A percentile compares a stretch with the other conserved stretches of the same genome.
These are phyloP conservation scores for Pachyseris speciosa DNA, from an alignment of 64 coral and sea anemone genomes.

Conservation along the genomic window DNA sequence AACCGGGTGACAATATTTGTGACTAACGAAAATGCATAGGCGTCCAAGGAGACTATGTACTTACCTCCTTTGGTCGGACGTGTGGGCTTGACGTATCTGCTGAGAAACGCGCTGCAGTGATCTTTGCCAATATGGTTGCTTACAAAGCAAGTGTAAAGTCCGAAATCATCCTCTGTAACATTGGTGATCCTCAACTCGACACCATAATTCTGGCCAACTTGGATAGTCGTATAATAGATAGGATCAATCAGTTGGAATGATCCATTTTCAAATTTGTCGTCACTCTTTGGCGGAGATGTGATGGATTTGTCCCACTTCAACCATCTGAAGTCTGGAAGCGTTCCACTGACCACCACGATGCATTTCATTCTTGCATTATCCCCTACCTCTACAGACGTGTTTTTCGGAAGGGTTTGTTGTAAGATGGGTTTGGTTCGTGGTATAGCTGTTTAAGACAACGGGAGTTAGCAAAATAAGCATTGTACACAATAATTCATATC, in stretches of 20 bases:
- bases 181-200: constrained; percentile 60
- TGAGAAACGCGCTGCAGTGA: constrained; percentile 77
- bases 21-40: not conserved
- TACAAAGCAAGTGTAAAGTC: constrained; percentile 87
- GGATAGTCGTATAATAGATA: constrained; percentile 64
- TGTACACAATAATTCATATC: not conserved
- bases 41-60: not conserved
- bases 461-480: not conserved
- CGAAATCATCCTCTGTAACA: constrained; percentile 88
- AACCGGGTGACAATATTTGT: too few relatives aligned
- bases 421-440: constrained; percentile 75
- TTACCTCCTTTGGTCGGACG: constrained; percentile 14
- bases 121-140: constrained; percentile 89
- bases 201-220: constrained; percentile 45
- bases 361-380: constrained; percentile 76
- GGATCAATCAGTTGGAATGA: constrained; percentile 62
- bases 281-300: constrained; percentile 45
- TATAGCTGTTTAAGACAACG: constrained; percentile 55
- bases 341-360: constrained; percentile 85
- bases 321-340: constrained; percentile 95
- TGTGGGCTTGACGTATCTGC: constrained; percentile 14
- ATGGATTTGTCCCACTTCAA: constrained; percentile 80
- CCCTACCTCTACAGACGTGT: constrained; percentile 70
- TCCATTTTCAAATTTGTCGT: not conserved
- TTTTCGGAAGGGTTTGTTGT: constrained; percentile 71